Conservation (phyloP, 2,113 vertebrate species). For the Prunella fulvescens region DNA sequence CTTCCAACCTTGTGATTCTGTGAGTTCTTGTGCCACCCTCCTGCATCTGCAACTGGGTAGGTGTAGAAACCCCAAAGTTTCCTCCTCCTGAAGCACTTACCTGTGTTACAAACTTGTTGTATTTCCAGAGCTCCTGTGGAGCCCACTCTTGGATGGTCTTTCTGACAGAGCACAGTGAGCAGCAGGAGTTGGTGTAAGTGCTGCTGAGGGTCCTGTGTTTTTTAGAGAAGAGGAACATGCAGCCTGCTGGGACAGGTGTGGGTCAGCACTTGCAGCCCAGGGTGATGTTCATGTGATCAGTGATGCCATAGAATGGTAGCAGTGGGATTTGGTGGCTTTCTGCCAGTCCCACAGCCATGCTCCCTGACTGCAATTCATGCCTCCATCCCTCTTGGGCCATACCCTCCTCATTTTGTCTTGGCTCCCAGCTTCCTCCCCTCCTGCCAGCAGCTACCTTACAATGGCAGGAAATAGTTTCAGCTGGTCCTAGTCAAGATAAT, state of each 20-base stretch:
- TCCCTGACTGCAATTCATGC: no score
- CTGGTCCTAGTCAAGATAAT: background rate
- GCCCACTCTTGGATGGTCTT: background rate
- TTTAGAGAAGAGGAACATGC: constrained; percentile 50
- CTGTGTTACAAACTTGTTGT: constrained; percentile 59
- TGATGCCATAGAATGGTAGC: background rate
- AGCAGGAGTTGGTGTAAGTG: constrained; percentile 60
- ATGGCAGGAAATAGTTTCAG: background rate
- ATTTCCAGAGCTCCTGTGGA: background rate
- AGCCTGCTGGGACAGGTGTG: rapidly evolving
- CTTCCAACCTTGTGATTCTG: no score
- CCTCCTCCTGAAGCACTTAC: background rate
- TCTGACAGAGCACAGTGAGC: constrained; percentile 12
- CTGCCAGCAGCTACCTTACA: background rate
- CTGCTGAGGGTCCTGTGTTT: constrained; percentile 63
- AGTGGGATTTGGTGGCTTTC: background rate
- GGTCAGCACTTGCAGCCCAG: background rate
- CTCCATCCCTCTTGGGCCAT: no score
- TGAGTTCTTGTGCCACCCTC: background rate
- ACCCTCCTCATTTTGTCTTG: background rate
- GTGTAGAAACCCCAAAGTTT: background rate
- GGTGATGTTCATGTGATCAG: background rate
- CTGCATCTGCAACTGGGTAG: background rate
- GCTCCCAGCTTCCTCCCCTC: background rate
- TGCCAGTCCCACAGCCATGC: rapidly evolving